Base-by-base conservation (phyloP, 2,797 vertebrate genomes). In the Sciurus vulgaris region DNA sequence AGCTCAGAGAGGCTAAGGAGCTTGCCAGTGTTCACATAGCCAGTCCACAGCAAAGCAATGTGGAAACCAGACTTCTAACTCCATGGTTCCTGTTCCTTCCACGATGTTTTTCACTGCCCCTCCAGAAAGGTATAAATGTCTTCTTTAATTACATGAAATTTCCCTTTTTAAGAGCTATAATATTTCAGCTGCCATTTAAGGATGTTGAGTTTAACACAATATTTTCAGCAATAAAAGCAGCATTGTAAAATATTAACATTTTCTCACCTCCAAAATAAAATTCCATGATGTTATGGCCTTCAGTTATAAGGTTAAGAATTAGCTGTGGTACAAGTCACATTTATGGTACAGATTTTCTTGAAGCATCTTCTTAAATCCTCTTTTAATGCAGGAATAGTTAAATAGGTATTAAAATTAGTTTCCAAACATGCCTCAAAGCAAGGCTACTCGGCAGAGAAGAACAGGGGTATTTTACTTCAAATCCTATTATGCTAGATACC, bases 251-350 rank as follows among this genome's bases (percentile, higher is more conserved):
- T 41, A 88, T 49, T 95, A 89, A 91, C 44, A 85, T 93, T 96
- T 88, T 93, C 56, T 94, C 44, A 79, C 44, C 41, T 90, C 77
- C 49, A 86, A 95, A 89, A 79, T 87, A 96, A 96, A 96, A 93
- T 87, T 73, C 18, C 56, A 93, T 89, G 87, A 91, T 85, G 44
- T 88, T 85, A 82, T 69, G 83, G 41, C 76, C 84, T 95, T 63
- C 95, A 96, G 95, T 92, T 81, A 91, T 28, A 93, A 12, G 87
- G 61, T 3, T 30, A 93, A 92, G 30, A 91, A 97, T 85, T 84
- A 69, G 24, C 79, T 83, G 47, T 14, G 9, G 24, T 86, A 79
- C 74, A 86, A 97, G 86, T 1, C 13, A 90, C 63, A 44, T 92
- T 95, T 85, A 69, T 24, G 72, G 63, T 59, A 91, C 51, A 85